A percentile compares a stretch with the other conserved stretches of the same genome.
These are phyloP conservation scores for Miniopterus natalensis DNA, from an alignment of 2,113 vertebrate genomes.

Conservation along the genomic window DNA sequence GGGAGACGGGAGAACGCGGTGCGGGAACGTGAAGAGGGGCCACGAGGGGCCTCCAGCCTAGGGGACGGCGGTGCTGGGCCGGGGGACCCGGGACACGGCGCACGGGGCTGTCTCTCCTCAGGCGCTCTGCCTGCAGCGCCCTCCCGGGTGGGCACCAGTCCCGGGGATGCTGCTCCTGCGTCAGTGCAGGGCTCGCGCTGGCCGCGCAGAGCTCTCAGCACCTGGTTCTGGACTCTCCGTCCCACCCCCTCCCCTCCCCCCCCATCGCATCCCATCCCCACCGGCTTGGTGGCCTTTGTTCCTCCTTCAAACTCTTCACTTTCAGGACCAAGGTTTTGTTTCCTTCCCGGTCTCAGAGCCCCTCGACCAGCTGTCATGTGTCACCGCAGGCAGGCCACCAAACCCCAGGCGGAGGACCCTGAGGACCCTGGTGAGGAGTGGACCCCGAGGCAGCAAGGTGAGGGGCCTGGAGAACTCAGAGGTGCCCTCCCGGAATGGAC, in stretches of 20 bases:
- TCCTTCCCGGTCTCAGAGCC: conserved; percentile 74
- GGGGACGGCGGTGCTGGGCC: conserved; percentile 57
- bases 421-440: conserved; percentile 81
- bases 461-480: not conserved
- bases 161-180: too few species aligned
- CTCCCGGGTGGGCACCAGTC: too few species aligned
- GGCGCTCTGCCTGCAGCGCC: too few species aligned
- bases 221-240: too few species aligned
- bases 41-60: conserved; percentile 66
- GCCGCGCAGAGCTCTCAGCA: too few species aligned
- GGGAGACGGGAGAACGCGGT: conserved; percentile 80
- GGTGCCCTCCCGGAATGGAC: too few species aligned
- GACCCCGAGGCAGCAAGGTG: conserved; percentile 72
- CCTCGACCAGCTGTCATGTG: conserved; percentile 76
- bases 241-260: too few species aligned
- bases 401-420: not conserved
- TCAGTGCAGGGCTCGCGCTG: too few species aligned
- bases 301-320: not conserved
- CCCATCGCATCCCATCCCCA: too few species aligned
- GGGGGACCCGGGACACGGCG: not conserved
- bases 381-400: not conserved
- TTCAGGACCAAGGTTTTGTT: not conserved
- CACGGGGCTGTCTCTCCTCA: not conserved
- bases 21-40: conserved; percentile 82
- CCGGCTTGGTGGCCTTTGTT: too few species aligned